Conservation (phyloP, 1,140 invertebrate species). For the Eupeodes corollae region DNA sequence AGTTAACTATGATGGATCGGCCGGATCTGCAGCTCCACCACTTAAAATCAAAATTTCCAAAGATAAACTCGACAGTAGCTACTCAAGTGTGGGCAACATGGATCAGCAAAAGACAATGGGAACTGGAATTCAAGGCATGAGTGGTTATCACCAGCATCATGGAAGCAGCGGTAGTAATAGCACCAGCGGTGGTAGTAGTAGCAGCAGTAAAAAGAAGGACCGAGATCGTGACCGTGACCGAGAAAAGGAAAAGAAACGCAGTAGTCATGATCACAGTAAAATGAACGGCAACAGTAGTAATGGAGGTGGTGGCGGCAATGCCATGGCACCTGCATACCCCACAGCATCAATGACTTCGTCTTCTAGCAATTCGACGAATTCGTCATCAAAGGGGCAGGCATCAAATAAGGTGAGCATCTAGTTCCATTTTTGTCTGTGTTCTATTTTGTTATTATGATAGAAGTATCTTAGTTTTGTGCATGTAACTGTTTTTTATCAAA, state of each 20-base stretch:
- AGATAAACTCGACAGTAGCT: slow-evolving; percentile 35
- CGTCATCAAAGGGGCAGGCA: slow-evolving; percentile 1
- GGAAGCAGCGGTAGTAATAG: not conserved
- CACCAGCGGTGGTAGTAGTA: slow-evolving; percentile 27
- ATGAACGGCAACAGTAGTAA: slow-evolving; percentile 10
- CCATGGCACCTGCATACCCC: slow-evolving; percentile 17
- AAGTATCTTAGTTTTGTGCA: not conserved
- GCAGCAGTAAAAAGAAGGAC: slow-evolving; percentile 45
- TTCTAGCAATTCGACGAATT: not conserved
- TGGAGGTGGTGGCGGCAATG: slow-evolving; percentile 6
- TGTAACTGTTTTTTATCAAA: not conserved
- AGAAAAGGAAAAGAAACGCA: slow-evolving; percentile 33
- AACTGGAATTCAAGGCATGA: slow-evolving; percentile 2
- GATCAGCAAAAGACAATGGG: not conserved
- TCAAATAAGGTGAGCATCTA: slow-evolving; percentile 3
- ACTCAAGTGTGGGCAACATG: not conserved
- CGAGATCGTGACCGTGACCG: slow-evolving; percentile 31
- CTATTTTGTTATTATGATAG: not conserved
- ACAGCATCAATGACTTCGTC: not conserved
- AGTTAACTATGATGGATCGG: slow-evolving; percentile 13
- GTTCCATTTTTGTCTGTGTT: not conserved
- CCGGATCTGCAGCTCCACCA: slow-evolving; percentile 25
- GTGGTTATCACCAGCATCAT: not conserved
- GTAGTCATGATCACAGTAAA: slow-evolving; percentile 23
- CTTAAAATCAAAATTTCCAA: slow-evolving; percentile 47